Evolutionary conservation across 2,113 vertebrate genomes (phyloP), one percentile per base, ranked within the genome.

Genomic region (Passer montanus): DNA sequence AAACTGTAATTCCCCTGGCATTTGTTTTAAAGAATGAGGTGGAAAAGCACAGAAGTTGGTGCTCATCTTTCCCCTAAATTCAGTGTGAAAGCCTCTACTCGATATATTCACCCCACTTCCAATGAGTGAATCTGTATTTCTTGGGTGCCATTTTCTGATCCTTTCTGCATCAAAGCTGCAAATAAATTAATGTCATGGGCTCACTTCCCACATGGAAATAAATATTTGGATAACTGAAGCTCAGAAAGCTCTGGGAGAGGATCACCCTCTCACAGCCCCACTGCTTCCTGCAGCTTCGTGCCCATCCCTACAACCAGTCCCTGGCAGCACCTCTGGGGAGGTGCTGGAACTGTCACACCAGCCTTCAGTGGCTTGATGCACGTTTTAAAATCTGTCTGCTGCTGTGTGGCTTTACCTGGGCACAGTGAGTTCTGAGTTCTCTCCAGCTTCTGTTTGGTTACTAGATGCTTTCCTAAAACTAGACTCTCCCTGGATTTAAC

Each of bases 401-500:
- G 47, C 41, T 77, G 9, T 20, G 11, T 53, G 33, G 2, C 37
- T 52, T 52, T 49, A 50, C 10, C 14, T 66, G 35, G 19, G 46
- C 55, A 66, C 44, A 15, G 18, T 6, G 66, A 77, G 16, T 62
- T 66, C 35, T 2, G 22, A 37, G 17, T 31, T 68, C 43, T 16
- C 47, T 47, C 43, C 22, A 5, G 39, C 63, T 85, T 41, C 39
- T 49, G 4, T 67, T 70, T 63, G 41, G 11, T 53, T 60, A 60
- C 14, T 18, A 16, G 44, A 47, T 13, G 24, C 17, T 84, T 50
- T 43, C n/a, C 27, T 84, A 30, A 64, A 84, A 30, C 24, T 10
- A 6, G 1, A 3, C 3, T 6, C 18, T 12, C 16, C 1, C 5
- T 9, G 30, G 53, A 33, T 39, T 55, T 62, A n/a, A 39, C 5